Evolutionary conservation across 2,888 invertebrate genomes (phyloP), one percentile per base, ranked within the genome.

Genomic region (Marasmarcha lunaedactyla): DNA sequence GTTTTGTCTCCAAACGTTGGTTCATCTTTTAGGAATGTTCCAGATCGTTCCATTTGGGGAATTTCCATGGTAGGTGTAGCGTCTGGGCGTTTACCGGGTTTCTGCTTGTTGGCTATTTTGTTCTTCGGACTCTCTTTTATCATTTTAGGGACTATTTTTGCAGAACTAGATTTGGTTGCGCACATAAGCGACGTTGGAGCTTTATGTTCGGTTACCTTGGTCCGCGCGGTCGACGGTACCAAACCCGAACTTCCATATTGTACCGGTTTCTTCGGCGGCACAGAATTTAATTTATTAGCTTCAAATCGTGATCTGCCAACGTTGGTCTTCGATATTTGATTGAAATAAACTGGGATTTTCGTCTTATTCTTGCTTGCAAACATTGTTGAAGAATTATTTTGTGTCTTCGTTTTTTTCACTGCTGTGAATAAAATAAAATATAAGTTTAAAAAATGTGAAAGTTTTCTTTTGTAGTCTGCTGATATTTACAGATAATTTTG

Each of bases 1-100:
- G 66, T 63, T 45, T 62, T 72, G 26, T 70, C 67, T 1, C 65
- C 64, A 41, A 78, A 78, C 13, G 89, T 90, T 1, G 91, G 90
- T 63, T 91, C 90, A 49, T 91, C 91, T 63, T 91, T 91, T 12
- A 90, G 69, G 57, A 91, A 91, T 0, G 92, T 92, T 12, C 89
- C 89, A 0, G 91, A 92, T 35, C 91, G 85, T 45, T 85, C 83
- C 77, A 87, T 81, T 1, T 54, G 47, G 0, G 71, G 71, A 15
- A 68, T 63, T 1, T 58, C 49, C 7, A 41, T 43, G 6, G 49
- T 25, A 15, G 46, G 35, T 20, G 37, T 30, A 34, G 36, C 10
- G 26, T 14, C 35, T 10, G 35, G 14, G 7, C 6, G 6, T 9
- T 25, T 35, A 33, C 33, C 37, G 10, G 13, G 25, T 6, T 12